Conservation (phyloP, 2,888 invertebrate genomes). For the Pristionchus fissidentatus region DNA sequence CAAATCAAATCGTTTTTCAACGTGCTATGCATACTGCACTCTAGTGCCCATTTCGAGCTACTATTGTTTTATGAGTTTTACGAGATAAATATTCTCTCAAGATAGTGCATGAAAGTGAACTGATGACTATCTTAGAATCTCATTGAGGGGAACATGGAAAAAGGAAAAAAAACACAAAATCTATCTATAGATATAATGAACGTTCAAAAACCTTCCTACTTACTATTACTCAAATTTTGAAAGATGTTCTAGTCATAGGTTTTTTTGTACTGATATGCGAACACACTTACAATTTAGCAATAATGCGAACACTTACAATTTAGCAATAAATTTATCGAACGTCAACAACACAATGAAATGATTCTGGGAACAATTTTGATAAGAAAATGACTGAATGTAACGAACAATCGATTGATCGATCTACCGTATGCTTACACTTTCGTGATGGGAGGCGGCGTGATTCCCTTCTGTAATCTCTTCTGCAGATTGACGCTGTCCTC, state of each 20-base stretch:
- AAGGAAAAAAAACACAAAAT: no score
- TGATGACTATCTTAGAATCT: no score
- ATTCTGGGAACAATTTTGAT: not conserved
- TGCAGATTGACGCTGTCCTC: conserved; percentile 22
- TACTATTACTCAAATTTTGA: no score
- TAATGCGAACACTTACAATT: no score
- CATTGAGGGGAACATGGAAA: no score
- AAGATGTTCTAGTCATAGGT: no score
- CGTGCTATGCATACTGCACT: not conserved
- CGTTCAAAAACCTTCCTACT: no score
- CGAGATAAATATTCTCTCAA: no score
- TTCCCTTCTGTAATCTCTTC: conserved; percentile 11
- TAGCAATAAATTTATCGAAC: conserved; percentile 8
- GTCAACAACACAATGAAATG: not conserved
- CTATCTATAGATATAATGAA: no score
- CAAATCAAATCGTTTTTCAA: not conserved
- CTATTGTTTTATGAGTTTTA: not conserved
- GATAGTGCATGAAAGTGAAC: no score
- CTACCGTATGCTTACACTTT: conserved; percentile 21
- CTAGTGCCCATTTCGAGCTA: not conserved
- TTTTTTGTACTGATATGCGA: no score
- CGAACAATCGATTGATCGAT: not conserved
- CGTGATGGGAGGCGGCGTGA: not conserved
- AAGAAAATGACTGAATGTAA: not conserved
- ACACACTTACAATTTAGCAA: no score